These are phyloP conservation scores for Lepidurus packardi DNA, from an alignment of 1,140 invertebrate species.

Conservation along the genomic window DNA sequence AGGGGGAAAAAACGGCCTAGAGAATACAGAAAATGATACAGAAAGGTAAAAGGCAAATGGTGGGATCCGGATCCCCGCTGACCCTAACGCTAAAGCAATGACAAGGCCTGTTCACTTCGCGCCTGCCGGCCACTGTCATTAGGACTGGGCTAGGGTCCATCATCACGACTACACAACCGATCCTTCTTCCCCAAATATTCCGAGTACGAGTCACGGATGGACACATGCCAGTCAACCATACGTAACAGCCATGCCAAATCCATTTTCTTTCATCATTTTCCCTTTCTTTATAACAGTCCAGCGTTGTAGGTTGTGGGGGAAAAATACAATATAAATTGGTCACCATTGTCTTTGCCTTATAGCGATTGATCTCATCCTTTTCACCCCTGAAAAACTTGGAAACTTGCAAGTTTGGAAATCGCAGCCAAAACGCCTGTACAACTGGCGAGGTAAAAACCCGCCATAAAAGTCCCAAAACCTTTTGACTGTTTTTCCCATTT, in stretches of 20 bases:
- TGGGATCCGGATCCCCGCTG: background rate
- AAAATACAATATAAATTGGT: background rate
- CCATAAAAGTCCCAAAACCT: background rate
- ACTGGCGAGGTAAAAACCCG: background rate
- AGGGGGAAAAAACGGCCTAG: background rate
- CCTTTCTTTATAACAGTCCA: background rate
- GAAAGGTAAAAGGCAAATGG: background rate
- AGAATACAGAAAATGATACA: background rate
- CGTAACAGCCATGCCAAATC: background rate
- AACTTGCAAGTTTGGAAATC: too few species aligned
- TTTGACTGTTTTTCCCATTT: too few species aligned
- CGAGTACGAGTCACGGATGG: background rate
- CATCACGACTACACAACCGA: slow-evolving; percentile 12
- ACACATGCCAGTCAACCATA: slow-evolving; percentile 3
- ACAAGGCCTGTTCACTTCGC: background rate
- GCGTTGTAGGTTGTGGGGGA: background rate
- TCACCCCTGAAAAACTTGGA: too few species aligned
- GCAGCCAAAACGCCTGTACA: too few species aligned
- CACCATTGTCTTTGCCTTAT: background rate
- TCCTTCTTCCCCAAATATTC: background rate
- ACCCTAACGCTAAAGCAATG: background rate
- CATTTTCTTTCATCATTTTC: slow-evolving; percentile 1
- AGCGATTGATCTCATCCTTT: too few species aligned
- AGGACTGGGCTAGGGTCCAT: background rate
- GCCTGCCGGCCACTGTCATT: slow-evolving; percentile 20